Base-by-base conservation (phyloP, 1,140 invertebrate species). In the Drosophila dunni region DNA sequence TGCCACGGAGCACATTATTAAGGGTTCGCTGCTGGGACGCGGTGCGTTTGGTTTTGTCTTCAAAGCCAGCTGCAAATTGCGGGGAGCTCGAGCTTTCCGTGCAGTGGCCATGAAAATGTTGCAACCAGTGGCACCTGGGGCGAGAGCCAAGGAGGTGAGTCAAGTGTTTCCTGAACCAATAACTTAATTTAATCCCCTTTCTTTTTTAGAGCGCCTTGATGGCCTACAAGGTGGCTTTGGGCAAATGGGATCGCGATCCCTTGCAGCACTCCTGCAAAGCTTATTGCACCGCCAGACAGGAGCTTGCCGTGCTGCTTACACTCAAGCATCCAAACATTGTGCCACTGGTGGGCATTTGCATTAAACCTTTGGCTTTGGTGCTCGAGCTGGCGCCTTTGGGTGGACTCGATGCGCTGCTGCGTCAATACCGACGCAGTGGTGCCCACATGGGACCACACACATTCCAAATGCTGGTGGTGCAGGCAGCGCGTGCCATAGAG, bases 31-130 rank as follows among this genome's bases (percentile, higher is more conserved):
- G 90, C 93, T 98, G n/a, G 99, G 99, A 0, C 95, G 98, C 38
- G 99, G 99, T 0, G 98, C 98, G 0, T 99, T 99, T 94, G 98
- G 99, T 1, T 98, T 99, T 91, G 99, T 99, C 1, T 98, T 98
- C 91, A 95, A 96, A 88, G 98, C 95, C 0, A 94, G 94, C 2
- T 96, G 97, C 92, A 95, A 95, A 65, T 78, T 95, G 8, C 93
- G 95, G 29, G 93, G 94, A 0, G 93, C 93, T 4, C 92, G 94
- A 71, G 92, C 93, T 8, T 93, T 94, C 45, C 93, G 94, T 8
- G 94, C 97, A 72, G 97, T 99, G 0, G 98, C 98, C 0, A 96
- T 99, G 92, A 99, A 99, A 93, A 98, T 98, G 95, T 92, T 99
- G 36, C 98, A 99, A 90, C 98, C 98, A 0, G 96, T 98, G 8